phyloP scores from a whole-genome alignment of 2,888 invertebrate genomes.

The Leucania comma region DNA sequence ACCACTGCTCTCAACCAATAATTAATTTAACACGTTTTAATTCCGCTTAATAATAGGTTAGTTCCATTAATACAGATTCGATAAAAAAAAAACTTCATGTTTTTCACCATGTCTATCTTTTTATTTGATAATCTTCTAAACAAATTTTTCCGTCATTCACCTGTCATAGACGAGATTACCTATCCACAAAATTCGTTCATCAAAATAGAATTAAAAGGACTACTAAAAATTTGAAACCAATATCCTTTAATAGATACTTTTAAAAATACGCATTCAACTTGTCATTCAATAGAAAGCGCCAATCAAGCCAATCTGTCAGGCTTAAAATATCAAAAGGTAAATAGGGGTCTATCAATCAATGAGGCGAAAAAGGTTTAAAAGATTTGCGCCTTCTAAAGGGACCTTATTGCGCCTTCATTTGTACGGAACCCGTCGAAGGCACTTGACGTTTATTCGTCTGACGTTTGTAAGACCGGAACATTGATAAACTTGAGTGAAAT shows the following conservation, averaged over 20 bases:
- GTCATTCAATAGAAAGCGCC: conserved; percentile 25
- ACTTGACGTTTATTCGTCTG: conserved; percentile 35
- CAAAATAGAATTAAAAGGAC: background rate
- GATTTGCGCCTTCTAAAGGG: conserved; percentile 45
- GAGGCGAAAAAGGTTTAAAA: conserved; percentile 35
- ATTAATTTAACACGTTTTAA: too few relatives aligned
- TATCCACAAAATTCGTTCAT: background rate
- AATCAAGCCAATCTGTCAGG: conserved; percentile 34
- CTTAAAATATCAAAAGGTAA: conserved; percentile 51
- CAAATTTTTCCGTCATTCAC: background rate
- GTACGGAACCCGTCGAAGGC: conserved; percentile 22
- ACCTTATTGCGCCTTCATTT: conserved; percentile 52
- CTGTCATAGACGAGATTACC: conserved; percentile 8
- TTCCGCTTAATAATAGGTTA: too few relatives aligned
- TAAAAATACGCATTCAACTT: conserved; percentile 1
- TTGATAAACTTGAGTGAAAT: conserved; percentile 33
- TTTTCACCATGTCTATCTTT: too few relatives aligned
- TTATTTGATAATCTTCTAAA: background rate
- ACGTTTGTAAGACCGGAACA: conserved; percentile 29
- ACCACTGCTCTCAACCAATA: too few relatives aligned
- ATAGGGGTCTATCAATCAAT: conserved; percentile 45
- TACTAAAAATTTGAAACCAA: background rate
- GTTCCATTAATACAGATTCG: too few relatives aligned
- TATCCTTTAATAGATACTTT: conserved; percentile 9
- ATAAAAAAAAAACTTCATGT: too few relatives aligned